These are phyloP conservation scores for Venustoraphidia nigricollis DNA, from an alignment of 2,888 invertebrate genomes.

Conservation along the genomic window DNA sequence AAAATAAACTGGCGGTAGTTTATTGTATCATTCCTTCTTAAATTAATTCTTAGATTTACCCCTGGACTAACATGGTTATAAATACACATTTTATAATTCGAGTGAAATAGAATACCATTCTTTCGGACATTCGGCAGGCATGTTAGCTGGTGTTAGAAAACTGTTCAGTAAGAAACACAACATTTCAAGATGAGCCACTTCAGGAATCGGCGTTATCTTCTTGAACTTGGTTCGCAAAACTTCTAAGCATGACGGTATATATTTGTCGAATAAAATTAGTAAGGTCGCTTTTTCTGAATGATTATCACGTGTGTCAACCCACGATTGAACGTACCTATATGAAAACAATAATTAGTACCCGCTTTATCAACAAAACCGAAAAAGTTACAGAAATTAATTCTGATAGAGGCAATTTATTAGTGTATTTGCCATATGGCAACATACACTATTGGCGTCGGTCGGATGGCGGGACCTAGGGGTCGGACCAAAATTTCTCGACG, in stretches of 20 bases:
- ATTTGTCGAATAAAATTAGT: constrained; percentile 82
- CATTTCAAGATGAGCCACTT: constrained; percentile 78
- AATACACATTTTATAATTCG: too few relatives aligned
- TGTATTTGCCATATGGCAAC: too few relatives aligned
- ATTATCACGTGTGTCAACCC: constrained; percentile 64
- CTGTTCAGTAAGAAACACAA: constrained; percentile 77
- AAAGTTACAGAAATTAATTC: not conserved
- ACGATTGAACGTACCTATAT: constrained; percentile 67
- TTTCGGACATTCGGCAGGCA: constrained; percentile 79
- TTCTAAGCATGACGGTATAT: constrained; percentile 73
- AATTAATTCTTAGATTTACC: too few relatives aligned
- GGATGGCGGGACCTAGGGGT: too few relatives aligned
- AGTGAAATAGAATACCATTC: constrained; percentile 45
- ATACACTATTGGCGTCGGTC: too few relatives aligned
- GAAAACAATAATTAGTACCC: not conserved
- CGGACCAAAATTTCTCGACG: too few relatives aligned
- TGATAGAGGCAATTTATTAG: not conserved
- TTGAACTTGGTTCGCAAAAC: constrained; percentile 59
- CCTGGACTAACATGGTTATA: too few relatives aligned
- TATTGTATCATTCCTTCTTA: too few relatives aligned
- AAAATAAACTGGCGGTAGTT: too few relatives aligned
- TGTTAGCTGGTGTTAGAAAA: constrained; percentile 61
- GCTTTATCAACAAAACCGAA: not conserved
- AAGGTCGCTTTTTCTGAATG: constrained; percentile 64
- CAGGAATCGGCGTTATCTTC: constrained; percentile 80